Percentiles rank a stretch among this genome's conserved stretches.
Conservation (phyloP, 2,797 vertebrate genomes). For the Sarcophilus harrisii region DNA sequence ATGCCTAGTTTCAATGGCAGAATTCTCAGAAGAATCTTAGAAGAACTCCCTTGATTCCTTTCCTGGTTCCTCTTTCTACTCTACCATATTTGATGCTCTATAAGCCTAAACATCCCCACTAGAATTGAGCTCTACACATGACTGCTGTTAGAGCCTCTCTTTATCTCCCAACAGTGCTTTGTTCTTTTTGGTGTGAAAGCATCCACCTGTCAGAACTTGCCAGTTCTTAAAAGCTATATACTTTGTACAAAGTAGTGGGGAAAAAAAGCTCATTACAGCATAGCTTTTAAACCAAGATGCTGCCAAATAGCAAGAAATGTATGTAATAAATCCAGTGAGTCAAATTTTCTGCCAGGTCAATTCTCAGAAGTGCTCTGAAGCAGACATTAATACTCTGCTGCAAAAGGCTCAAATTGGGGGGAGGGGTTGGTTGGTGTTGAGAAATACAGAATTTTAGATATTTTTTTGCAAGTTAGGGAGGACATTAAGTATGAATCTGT, state of each 20-base stretch:
- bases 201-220: neutral
- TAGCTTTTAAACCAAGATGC: conserved; percentile 11
- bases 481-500: conserved; percentile 7
- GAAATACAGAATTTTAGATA: neutral
- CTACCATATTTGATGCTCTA: neutral
- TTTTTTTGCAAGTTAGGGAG: neutral
- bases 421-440: neutral
- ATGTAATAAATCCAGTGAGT: neutral
- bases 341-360: neutral
- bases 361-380: neutral
- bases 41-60: neutral
- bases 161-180: neutral
- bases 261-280: conserved; percentile 34
- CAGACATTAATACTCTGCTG: neutral
- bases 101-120: neutral
- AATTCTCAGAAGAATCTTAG: neutral
- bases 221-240: conserved; percentile 12
- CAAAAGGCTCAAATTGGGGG: neutral
- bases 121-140: neutral
- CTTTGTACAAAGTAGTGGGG: conserved; percentile 54
- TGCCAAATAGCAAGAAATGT: conserved; percentile 35
- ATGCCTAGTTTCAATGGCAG: too few relatives aligned
- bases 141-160: neutral
- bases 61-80: neutral
- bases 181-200: conserved; percentile 1